phyloP scores from a whole-genome alignment of 2,797 vertebrate genomes.

The Philypnodon macrostomus region DNA sequence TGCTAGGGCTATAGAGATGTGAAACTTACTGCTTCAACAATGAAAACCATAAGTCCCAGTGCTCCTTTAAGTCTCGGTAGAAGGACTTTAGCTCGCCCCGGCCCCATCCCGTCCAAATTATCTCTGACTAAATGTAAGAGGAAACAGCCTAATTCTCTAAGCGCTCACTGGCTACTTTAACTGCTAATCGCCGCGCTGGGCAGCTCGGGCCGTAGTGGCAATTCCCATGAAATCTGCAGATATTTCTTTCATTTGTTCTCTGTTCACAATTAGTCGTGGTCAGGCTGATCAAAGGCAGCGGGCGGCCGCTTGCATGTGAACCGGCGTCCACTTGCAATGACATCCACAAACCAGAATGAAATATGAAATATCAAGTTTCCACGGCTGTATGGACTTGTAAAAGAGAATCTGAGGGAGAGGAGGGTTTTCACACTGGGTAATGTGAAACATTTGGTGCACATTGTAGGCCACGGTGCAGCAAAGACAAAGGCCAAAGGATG shows the following conservation, averaged over 20 bases:
- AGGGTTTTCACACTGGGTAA: slow-evolving; percentile 99
- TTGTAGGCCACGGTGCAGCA: slow-evolving; percentile 83
- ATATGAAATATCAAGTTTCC: slow-evolving; percentile 99
- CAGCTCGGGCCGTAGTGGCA: slow-evolving; percentile 83
- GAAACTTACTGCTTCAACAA: slow-evolving; percentile 35
- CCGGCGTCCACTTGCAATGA: slow-evolving; percentile 93
- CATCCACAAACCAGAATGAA: slow-evolving; percentile 99
- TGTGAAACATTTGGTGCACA: slow-evolving; percentile 99
- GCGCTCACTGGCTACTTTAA: slow-evolving; percentile 82
- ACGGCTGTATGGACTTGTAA: slow-evolving; percentile 96
- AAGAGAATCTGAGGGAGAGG: slow-evolving; percentile 95
- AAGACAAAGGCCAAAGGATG: slow-evolving; percentile 82
- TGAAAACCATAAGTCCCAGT: slow-evolving; percentile 28
- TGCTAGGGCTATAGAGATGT: slow-evolving; percentile 29
- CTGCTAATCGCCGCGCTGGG: slow-evolving; percentile 82
- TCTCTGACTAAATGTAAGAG: slow-evolving; percentile 62
- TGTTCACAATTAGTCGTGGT: slow-evolving; percentile 95
- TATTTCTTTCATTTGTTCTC: slow-evolving; percentile 99
- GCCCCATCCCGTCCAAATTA: slow-evolving; percentile 22
- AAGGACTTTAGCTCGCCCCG: slow-evolving; percentile 47
- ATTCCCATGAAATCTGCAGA: slow-evolving; percentile 99
- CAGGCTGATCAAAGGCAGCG: slow-evolving; percentile 93
- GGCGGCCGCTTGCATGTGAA: slow-evolving; percentile 94
- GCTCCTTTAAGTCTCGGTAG: slow-evolving; percentile 14
- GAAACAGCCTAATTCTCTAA: slow-evolving; percentile 77